Evolutionary conservation across 2,797 vertebrate species (phyloP).

Genomic region (Parambassis ranga): DNA sequence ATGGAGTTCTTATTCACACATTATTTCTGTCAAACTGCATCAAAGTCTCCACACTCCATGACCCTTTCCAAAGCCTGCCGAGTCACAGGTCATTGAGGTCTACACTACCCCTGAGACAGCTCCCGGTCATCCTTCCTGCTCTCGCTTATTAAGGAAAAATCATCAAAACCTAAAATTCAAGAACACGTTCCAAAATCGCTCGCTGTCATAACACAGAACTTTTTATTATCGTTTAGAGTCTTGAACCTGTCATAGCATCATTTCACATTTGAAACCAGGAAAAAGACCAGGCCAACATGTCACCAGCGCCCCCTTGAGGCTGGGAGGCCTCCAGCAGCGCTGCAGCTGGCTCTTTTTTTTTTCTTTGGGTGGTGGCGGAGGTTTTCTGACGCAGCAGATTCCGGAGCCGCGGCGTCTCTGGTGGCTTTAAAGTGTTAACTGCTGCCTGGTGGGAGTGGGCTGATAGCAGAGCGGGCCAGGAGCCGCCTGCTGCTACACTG

Average conservation of each 20-base stretch:
- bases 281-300: not conserved
- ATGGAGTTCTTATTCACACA: no score
- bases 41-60: no score
- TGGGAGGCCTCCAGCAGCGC: not conserved
- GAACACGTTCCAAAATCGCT: no score
- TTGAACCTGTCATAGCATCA: not conserved
- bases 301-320: not conserved
- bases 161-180: no score
- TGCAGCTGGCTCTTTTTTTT: not conserved
- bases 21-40: no score
- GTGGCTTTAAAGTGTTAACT: not conserved
- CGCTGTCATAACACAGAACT: no score
- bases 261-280: not conserved
- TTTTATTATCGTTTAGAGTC: not conserved
- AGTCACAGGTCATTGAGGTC: no score
- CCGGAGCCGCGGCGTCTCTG: not conserved
- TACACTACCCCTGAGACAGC: no score
- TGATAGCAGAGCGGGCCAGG: not conserved
- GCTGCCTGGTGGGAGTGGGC: slow-evolving; percentile 6
- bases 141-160: no score
- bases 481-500: not conserved
- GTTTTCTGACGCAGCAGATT: not conserved
- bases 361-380: not conserved
- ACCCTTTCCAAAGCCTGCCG: no score
- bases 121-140: no score